phyloP scores from a whole-genome alignment of 2,888 invertebrate species.

The Empis stercorea region DNA sequence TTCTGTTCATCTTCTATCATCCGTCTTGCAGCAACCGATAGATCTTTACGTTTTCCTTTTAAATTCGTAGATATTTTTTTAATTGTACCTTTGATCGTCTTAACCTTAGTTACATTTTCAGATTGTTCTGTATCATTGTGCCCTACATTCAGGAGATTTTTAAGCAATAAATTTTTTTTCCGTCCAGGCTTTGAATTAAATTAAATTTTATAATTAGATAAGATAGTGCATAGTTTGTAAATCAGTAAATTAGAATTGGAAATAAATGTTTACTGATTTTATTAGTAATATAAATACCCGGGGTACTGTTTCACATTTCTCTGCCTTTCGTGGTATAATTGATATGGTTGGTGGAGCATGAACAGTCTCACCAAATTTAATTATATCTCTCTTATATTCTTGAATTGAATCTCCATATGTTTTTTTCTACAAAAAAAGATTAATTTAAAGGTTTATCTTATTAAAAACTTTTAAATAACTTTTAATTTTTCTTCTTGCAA shows the following conservation, averaged over 20 bases:
- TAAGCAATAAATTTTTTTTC: slow-evolving; percentile 46
- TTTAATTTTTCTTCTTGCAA: slow-evolving; percentile 26
- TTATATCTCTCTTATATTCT: slow-evolving; percentile 47
- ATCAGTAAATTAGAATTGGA: no score
- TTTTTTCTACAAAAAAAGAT: slow-evolving; percentile 14
- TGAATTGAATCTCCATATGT: slow-evolving; percentile 24
- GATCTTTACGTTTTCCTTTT: slow-evolving; percentile 47
- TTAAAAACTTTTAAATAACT: slow-evolving; percentile 10
- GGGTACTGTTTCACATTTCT: slow-evolving; percentile 31
- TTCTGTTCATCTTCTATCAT: slow-evolving; percentile 46
- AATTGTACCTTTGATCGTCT: slow-evolving; percentile 2
- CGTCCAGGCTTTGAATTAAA: slow-evolving; percentile 45
- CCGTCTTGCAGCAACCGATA: slow-evolving; percentile 43
- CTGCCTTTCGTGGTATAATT: slow-evolving; percentile 39
- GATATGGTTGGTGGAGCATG: slow-evolving; percentile 57
- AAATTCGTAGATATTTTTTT: slow-evolving; percentile 24
- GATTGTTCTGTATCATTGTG: neutral
- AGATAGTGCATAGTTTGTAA: no score
- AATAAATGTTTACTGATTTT: no score
- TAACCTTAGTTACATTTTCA: neutral
- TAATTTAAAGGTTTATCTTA: neutral
- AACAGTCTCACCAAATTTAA: slow-evolving; percentile 62
- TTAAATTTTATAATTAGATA: no score
- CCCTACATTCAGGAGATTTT: slow-evolving; percentile 35
- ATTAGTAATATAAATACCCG: slow-evolving; percentile 26